phyloP scores from a whole-genome alignment of 2,888 invertebrate species.

The Homarus gammarus region DNA sequence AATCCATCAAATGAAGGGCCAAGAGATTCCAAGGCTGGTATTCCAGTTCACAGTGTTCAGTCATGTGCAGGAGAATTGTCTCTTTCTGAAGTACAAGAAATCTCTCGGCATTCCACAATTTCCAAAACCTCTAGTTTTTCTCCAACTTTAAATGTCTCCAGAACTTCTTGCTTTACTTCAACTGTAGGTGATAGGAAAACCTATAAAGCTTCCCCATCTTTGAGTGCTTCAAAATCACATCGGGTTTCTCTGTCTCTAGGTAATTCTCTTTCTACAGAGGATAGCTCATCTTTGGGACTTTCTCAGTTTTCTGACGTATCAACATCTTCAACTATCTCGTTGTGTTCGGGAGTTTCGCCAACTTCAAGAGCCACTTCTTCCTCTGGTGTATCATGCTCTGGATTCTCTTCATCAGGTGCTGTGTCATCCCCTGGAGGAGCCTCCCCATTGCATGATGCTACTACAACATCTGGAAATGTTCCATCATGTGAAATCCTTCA shows the following conservation, averaged over 20 bases:
- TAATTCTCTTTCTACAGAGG: constrained; percentile 46
- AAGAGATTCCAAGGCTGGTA: background rate
- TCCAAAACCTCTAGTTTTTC: constrained; percentile 16
- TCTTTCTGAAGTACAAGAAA: background rate
- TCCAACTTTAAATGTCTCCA: background rate
- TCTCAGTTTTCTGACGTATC: constrained; percentile 35
- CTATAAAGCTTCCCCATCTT: constrained; percentile 15
- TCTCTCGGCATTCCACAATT: background rate
- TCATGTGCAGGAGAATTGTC: background rate
- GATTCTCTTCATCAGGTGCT: constrained; percentile 55
- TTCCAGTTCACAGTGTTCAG: background rate
- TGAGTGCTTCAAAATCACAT: background rate
- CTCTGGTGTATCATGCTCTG: constrained; percentile 55
- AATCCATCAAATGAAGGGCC: background rate
- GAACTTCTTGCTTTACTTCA: constrained; percentile 14
- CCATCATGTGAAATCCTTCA: constrained; percentile 4
- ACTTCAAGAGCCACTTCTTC: constrained; percentile 46
- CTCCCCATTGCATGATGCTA: constrained; percentile 36
- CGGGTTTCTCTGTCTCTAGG: constrained; percentile 38
- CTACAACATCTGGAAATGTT: background rate
- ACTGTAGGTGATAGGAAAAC: background rate
- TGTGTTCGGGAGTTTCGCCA: constrained; percentile 38
- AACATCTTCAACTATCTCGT: constrained; percentile 42
- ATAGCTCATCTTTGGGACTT: constrained; percentile 30
- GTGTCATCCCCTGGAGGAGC: constrained; percentile 45